phyloP scores from a whole-genome alignment of 2,797 vertebrate species.

The Trachops cirrhosus region DNA sequence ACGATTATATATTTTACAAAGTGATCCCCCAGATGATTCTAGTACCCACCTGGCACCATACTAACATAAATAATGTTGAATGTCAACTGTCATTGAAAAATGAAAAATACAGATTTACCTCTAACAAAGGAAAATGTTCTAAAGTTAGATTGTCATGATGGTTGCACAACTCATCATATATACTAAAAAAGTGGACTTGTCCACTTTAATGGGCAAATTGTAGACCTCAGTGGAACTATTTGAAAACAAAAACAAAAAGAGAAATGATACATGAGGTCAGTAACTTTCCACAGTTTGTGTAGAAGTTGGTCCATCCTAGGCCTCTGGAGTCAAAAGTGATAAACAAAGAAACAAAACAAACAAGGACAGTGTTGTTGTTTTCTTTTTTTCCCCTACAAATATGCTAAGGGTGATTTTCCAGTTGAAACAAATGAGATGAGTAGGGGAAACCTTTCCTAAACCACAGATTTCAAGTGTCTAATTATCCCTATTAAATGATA shows the following conservation, averaged over 20 bases:
- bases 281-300: neutral
- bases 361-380: neutral
- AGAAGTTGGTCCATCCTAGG: neutral
- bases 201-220: neutral
- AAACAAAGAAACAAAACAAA: neutral
- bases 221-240: neutral
- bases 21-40: neutral
- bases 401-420: neutral
- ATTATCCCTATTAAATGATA: neutral
- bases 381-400: neutral
- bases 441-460: neutral
- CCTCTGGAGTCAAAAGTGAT: neutral
- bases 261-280: neutral
- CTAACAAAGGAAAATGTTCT: neutral
- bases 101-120: neutral
- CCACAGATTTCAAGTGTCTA: neutral
- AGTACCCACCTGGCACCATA: neutral
- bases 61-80: neutral
- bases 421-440: neutral
- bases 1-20: neutral
- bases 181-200: neutral
- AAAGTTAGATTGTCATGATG: neutral
- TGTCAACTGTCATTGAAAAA: neutral
- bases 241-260: neutral
- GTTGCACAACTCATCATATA: neutral